phyloP scores from a whole-genome alignment of 2,888 invertebrate species.

The Ashinkailepas kermadecensis region DNA sequence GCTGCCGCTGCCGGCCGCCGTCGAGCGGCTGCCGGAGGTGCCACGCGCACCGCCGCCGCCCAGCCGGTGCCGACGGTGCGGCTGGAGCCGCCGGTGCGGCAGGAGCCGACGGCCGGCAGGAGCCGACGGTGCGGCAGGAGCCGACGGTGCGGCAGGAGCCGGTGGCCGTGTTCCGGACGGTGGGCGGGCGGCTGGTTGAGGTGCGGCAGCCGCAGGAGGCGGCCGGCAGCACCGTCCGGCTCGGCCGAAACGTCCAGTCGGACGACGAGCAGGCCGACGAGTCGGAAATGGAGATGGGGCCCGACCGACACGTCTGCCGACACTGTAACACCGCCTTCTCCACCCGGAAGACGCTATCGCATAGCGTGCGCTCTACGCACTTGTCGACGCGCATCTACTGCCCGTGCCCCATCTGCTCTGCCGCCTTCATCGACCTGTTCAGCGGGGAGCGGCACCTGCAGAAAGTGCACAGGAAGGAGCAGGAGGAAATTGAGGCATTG shows the following conservation, averaged over 20 bases:
- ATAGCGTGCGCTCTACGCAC: slow-evolving; percentile 69
- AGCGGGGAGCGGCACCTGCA: slow-evolving; percentile 66
- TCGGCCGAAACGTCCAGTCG: background rate
- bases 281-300: background rate
- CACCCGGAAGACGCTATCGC: slow-evolving; percentile 62
- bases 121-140: too few species aligned
- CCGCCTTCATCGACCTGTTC: slow-evolving; percentile 64
- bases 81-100: too few species aligned
- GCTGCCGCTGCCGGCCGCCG: background rate
- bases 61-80: background rate
- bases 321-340: slow-evolving; percentile 54
- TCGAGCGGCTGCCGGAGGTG: slow-evolving; percentile 13
- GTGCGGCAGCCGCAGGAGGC: background rate
- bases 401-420: slow-evolving; percentile 70
- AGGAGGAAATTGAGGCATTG: background rate
- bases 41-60: background rate
- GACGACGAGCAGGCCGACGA: background rate
- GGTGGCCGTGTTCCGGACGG: background rate
- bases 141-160: too few species aligned
- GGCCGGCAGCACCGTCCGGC: background rate
- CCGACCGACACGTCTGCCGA: background rate
- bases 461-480: slow-evolving; percentile 15
- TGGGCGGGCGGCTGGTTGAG: background rate
- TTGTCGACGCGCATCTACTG: slow-evolving; percentile 60
- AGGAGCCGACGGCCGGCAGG: background rate